phyloP scores from a whole-genome alignment of 2,797 vertebrate genomes.

The Pangasius djambal region DNA sequence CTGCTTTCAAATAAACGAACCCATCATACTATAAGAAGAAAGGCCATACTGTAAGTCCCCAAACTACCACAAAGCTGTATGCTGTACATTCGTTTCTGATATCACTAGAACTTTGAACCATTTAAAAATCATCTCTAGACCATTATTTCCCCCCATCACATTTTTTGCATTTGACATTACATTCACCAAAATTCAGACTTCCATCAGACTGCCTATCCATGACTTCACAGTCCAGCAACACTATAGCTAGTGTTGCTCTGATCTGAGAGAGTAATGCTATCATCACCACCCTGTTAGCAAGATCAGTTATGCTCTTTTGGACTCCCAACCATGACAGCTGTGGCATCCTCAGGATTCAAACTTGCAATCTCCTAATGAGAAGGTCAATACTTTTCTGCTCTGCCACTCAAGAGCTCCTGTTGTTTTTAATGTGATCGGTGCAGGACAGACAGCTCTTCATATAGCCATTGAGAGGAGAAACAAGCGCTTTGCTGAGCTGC shows the following conservation, averaged over 20 bases:
- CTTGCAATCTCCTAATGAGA: background rate
- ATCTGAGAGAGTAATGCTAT: background rate
- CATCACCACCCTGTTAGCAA: background rate
- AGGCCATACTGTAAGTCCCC: background rate
- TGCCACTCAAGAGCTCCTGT: background rate
- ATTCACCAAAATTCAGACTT: background rate
- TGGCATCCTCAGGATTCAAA: background rate
- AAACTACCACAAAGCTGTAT: background rate
- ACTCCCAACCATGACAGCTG: background rate
- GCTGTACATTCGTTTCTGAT: background rate
- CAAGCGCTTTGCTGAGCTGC: slow-evolving; percentile 79
- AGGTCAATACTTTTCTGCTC: background rate
- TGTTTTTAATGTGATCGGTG: slow-evolving; percentile 8
- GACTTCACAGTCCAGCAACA: background rate
- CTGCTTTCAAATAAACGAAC: background rate
- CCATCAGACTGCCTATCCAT: background rate
- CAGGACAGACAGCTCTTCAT: slow-evolving; percentile 94
- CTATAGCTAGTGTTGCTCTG: background rate
- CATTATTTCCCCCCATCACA: background rate
- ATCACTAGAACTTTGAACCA: background rate
- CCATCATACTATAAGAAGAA: background rate
- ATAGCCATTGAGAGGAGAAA: slow-evolving; percentile 94
- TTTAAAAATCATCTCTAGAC: background rate
- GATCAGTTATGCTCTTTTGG: background rate
- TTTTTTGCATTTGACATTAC: background rate